These are phyloP conservation scores for Delia radicum DNA, from an alignment of 1,140 invertebrate species.

Conservation along the genomic window DNA sequence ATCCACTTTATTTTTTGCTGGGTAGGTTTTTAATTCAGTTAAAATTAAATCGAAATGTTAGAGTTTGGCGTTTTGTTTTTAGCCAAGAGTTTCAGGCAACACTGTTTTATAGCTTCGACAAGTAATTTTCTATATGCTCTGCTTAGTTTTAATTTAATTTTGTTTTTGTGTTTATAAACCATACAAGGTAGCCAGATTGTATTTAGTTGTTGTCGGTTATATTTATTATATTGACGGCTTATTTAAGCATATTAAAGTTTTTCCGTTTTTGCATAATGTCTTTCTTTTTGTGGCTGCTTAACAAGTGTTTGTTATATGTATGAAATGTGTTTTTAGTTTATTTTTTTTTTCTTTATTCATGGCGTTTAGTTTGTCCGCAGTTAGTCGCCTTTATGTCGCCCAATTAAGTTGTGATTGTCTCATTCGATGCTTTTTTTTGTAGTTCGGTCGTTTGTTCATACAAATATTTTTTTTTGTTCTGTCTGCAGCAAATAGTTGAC, in stretches of 20 bases:
- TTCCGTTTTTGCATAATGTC: neutral
- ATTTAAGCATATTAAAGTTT: neutral
- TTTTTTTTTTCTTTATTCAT: neutral
- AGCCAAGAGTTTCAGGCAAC: too few relatives aligned
- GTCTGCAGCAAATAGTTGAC: slow-evolving; percentile 7
- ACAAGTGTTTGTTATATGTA: neutral
- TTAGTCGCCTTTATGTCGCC: slow-evolving; percentile 21
- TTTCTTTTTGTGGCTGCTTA: neutral
- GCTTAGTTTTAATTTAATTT: neutral
- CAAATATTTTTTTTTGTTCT: neutral
- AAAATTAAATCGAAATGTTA: too few relatives aligned
- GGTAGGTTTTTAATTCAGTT: too few relatives aligned
- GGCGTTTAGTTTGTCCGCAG: slow-evolving; percentile 9
- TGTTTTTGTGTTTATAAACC: too few relatives aligned
- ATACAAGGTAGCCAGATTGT: neutral
- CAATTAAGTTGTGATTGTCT: slow-evolving; percentile 25
- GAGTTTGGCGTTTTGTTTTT: too few relatives aligned
- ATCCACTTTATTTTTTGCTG: too few relatives aligned
- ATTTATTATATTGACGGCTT: too few relatives aligned
- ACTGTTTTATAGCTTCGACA: too few relatives aligned
- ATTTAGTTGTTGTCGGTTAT: too few relatives aligned
- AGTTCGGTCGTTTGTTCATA: neutral
- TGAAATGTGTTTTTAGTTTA: too few relatives aligned
- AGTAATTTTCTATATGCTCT: neutral
- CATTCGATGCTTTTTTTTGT: neutral